Evolutionary conservation across 2,888 invertebrate genomes (phyloP), one percentile per base, ranked within the genome.

Genomic region (Epinotia bilunana): DNA sequence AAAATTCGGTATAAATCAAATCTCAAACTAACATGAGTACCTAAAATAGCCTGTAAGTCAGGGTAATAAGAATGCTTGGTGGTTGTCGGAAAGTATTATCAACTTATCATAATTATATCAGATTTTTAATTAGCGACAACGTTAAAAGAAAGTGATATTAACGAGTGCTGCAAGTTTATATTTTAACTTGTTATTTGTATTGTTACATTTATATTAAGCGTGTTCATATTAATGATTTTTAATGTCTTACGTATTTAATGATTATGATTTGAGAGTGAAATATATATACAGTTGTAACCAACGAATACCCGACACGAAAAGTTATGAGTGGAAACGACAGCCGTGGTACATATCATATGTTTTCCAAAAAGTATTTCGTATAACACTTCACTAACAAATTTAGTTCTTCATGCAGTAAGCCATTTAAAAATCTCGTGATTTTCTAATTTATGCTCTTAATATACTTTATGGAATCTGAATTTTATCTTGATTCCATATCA

Each of bases 81-180:
- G 20, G 33, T 28, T 57, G 7, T 16, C 4, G 43, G 13, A 39
- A 23, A 16, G 16, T 23, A 16, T 57, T 53, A 33, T n/a, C n/a
- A n/a, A n/a, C n/a, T n/a, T n/a, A n/a, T 55, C 57, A 3, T 16
- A 39, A 39, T 39, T 39, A 58, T 20, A 58, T 49, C 23, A 64
- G 39, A n/a, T 58, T 23, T 20, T 70, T 74, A 74, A 74, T 74
- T 74, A 58, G 63, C 58, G 33, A 63, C 23, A 46, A 62, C 39
- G 57, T 49, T 57, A 63, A 71, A 70, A 74, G 74, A 74, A 74
- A 74, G 74, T 74, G 20, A 53, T 16, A 18, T 60, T n/a, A 58
- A 74, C 53, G 18, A 61, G 33, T 18, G 4, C 49, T 63, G 57
- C 20, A 60, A 60, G 61, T 53, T 53, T 49, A 53, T 69, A 74